A percentile compares a stretch with the other conserved stretches of the same genome.
These are phyloP conservation scores for Ginglymostoma cirratum DNA, from an alignment of 2,113 vertebrate species.

Conservation along the genomic window DNA sequence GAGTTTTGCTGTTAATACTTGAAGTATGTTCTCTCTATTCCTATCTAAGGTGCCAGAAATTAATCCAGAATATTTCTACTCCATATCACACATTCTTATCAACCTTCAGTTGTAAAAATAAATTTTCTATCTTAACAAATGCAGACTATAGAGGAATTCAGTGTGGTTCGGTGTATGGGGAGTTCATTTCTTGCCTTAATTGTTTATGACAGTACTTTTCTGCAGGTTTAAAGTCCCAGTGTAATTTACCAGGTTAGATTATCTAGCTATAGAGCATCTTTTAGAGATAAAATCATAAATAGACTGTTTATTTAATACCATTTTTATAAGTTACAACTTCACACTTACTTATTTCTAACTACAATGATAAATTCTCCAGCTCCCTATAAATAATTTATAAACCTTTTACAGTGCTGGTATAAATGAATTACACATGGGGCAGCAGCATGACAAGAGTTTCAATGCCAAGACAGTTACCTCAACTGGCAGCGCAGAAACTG, in stretches of 20 bases:
- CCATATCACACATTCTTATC: not conserved
- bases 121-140: not conserved
- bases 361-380: not conserved
- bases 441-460: not conserved
- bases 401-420: not conserved
- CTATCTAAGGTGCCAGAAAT: not conserved
- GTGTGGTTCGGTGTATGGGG: not conserved
- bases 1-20: not conserved
- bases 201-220: not conserved
- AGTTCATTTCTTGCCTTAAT: not conserved
- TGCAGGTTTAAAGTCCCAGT: not conserved
- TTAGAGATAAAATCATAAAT: no score
- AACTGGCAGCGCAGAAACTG: not conserved
- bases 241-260: not conserved
- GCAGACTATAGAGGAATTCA: not conserved
- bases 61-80: not conserved
- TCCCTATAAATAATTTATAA: not conserved
- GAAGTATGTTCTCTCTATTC: not conserved
- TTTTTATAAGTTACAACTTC: not conserved
- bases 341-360: not conserved
- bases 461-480: not conserved
- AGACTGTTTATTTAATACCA: no score
- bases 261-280: not conserved
- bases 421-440: not conserved
- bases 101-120: not conserved